Evolutionary conservation across 2,888 invertebrate species (phyloP).

Genomic region (Fragum fragum): DNA sequence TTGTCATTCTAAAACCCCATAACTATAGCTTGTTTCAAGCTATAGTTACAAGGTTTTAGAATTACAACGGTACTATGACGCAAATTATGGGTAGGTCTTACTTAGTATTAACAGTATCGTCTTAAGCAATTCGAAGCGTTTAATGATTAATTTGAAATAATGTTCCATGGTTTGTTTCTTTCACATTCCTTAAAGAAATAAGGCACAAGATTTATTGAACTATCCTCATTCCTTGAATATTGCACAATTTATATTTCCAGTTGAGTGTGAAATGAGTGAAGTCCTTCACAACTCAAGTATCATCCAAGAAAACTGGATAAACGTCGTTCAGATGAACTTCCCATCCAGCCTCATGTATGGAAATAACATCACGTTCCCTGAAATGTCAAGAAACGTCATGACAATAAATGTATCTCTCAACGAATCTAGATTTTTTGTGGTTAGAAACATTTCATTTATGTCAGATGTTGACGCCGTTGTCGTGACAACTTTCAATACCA

Average conservation of each 20-base stretch:
- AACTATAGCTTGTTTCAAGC: no score
- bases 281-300: background rate
- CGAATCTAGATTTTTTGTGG: background rate
- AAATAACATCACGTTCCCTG: slow-evolving; percentile 1
- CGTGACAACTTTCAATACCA: background rate
- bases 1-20: no score
- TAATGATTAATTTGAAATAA: no score
- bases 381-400: slow-evolving; percentile 11
- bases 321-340: background rate
- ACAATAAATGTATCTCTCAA: background rate
- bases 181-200: no score
- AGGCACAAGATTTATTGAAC: no score
- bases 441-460: background rate
- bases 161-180: no score
- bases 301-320: slow-evolving; percentile 5
- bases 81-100: no score
- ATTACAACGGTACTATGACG: no score
- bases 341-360: background rate
- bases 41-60: no score
- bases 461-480: background rate
- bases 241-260: background rate
- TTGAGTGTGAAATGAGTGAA: background rate
- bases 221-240: no score
- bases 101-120: no score
- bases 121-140: no score